Evolutionary conservation across 2,113 vertebrate species (phyloP), one percentile per base, ranked within the genome.

Genomic region (Cephalopholis sonnerati): DNA sequence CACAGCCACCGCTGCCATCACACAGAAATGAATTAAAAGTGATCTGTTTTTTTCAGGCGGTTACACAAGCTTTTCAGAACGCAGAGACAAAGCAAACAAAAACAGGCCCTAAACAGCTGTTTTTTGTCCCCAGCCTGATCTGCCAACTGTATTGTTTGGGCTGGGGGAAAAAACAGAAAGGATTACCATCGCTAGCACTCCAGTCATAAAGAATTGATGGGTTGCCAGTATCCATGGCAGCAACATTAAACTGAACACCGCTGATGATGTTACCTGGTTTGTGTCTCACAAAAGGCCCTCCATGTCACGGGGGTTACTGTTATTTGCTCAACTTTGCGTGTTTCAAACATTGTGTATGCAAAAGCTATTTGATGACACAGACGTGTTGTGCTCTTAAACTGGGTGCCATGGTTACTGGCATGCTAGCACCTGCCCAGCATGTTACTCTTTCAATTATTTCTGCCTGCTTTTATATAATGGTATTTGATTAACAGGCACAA

Each of bases 371-470:
- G 91, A 90, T 92, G 96, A 96, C 92, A 96, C 55, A 85, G 74
- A 91, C 82, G 90, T 92, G 92, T 94, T 93, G 91, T 90, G 84
- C 92, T 88, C 87, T 89, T 90, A 93, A 91, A 89, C 78, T 16
- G 6, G 95, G 75, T 79, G 78, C 96, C 95, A 95, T 95, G 92
- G 97, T 95, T 95, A 96, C 95, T 79, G 96, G 94, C 97, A 90
- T 96, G 97, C 94, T 96, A 88, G 95, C 95, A 96, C 97, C 96
- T 98, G 97, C 96, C 96, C 95, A 78, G 32, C 68, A 94, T 91
- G 94, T 90, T 87, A 79, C 86, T 77, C 91, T 95, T 96, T 95
- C 95, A 92, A 92, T 95, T 96, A 95, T 29, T 91, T 93, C 94
- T 93, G 90, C 91, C 87, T 93, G 91, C 93, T 93, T 91, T 95